Evolutionary conservation across 2,888 invertebrate species (phyloP), one percentile per base, ranked within the genome.

Genomic region (Trichogramma evanescens): DNA sequence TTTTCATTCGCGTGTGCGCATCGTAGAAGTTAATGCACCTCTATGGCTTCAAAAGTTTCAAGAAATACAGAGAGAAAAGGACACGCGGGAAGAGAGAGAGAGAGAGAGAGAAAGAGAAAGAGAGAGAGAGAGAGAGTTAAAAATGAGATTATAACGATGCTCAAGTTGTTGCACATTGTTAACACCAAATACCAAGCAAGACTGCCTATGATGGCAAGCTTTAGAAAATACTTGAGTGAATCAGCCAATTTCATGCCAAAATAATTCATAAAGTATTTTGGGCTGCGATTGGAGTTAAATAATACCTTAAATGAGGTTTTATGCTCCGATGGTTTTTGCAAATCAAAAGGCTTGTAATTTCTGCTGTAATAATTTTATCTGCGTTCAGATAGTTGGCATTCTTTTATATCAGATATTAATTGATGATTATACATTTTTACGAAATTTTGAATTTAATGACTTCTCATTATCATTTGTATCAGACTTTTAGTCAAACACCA

Each of bases 191-290:
- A 26, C 3, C 26, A 26, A 26, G 26, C 26, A 26, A 45, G 66
- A 69, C 26, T 45, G 58, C 41, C 40, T 53, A 10, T 26, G 26
- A 26, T 65, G 64, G 65, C 66, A 65, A 68, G 65, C 66, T 67
- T 66, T 67, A 67, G 69, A 71, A 69, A 71, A 71, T 68, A 67
- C 69, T 67, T 1, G 69, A 68, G 67, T 67, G 69, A 73, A 72
- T 72, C 71, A 68, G 71, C 69, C 72, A 72, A 73, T 73, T 73
- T 73, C 71, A 72, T 70, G 72, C 69, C 46, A 59, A 52, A 52
- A 63, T 61, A 63, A 63, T 63, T 58, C 53, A 13, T 48, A 61
- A 58, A 58, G 58, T 55, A 55, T 43, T 52, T 52, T 54, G 51
- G 51, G 53, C 53, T 26, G 26, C 26, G 26, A 26, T 26, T 26